phyloP scores from a whole-genome alignment of 1,140 invertebrate species.

The Bombus balteatus region DNA sequence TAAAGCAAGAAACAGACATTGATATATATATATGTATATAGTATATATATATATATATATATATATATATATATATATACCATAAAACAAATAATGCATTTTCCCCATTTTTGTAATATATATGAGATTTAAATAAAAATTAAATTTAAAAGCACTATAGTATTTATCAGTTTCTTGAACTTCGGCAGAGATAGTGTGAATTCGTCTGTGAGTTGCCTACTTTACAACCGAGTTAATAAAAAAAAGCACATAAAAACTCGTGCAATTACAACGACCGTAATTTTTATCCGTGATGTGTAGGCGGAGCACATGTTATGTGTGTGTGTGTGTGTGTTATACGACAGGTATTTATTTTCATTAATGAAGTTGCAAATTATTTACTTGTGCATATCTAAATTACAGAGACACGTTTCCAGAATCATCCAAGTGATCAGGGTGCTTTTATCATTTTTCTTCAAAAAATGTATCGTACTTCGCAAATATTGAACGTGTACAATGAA shows the following conservation, averaged over 20 bases:
- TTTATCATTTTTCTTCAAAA: background rate
- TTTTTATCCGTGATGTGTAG: conserved; percentile 43
- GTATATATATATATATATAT: background rate
- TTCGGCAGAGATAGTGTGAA: conserved; percentile 27
- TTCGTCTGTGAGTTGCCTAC: conserved; percentile 32
- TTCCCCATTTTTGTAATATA: background rate
- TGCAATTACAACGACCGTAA: conserved; percentile 52
- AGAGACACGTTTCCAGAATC: conserved; percentile 25
- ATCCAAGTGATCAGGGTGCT: conserved; percentile 36
- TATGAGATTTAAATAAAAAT: background rate
- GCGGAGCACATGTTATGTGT: conserved; percentile 25
- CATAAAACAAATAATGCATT: background rate
- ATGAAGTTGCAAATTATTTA: conserved; percentile 42
- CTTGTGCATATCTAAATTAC: conserved; percentile 48
- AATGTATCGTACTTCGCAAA: conserved; percentile 17
- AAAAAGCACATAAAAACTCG: conserved; percentile 42
- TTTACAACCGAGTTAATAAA: conserved; percentile 44
- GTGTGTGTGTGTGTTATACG: background rate
- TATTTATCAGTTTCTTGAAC: conserved; percentile 55
- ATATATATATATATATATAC: background rate
- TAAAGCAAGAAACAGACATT: conserved; percentile 18
- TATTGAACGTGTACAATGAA: background rate
- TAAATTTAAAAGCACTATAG: background rate
- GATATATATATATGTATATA: no score
- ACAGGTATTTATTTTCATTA: conserved; percentile 52